Percentiles rank a stretch among this genome's conserved stretches.
Conservation (phyloP, 2,797 vertebrate genomes). For the Kryptopterus vitreolus region DNA sequence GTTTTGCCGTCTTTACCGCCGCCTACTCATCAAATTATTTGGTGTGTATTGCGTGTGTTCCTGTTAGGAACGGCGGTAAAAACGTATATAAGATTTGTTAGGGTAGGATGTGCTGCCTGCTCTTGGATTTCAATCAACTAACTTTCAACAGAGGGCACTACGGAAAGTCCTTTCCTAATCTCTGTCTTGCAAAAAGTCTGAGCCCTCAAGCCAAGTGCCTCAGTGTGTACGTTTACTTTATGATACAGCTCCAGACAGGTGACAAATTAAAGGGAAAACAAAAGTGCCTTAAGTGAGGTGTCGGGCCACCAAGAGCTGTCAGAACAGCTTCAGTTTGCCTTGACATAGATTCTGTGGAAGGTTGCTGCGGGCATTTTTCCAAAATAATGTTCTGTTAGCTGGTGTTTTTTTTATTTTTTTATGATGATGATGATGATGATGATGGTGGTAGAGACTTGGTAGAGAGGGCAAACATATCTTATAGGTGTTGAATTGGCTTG, state of each 20-base stretch:
- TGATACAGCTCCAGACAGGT: conserved; percentile 44
- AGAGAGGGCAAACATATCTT: neutral
- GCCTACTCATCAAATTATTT: neutral
- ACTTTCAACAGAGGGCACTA: neutral
- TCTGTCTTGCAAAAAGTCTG: neutral
- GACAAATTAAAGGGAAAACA: conserved; percentile 12
- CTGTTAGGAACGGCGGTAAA: neutral
- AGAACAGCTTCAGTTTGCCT: neutral
- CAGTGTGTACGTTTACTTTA: conserved; percentile 2
- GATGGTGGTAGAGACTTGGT: neutral
- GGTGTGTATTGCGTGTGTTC: too few species aligned
- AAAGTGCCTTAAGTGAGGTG: neutral
- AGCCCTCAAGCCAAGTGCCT: conserved; percentile 3
- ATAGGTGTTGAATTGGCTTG: neutral
- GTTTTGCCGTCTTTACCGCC: neutral
- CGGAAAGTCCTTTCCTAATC: conserved; percentile 3
- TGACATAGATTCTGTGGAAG: neutral
- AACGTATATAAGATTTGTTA: neutral
- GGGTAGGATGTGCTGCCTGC: neutral
- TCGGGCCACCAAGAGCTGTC: neutral
- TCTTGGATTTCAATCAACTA: neutral
- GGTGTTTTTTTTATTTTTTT: too few species aligned
- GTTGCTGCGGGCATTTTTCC: neutral
- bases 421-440: neutral
- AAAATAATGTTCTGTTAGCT: neutral